These are phyloP conservation scores for Melieria picta DNA, from an alignment of 2,888 invertebrate species.

Conservation along the genomic window DNA sequence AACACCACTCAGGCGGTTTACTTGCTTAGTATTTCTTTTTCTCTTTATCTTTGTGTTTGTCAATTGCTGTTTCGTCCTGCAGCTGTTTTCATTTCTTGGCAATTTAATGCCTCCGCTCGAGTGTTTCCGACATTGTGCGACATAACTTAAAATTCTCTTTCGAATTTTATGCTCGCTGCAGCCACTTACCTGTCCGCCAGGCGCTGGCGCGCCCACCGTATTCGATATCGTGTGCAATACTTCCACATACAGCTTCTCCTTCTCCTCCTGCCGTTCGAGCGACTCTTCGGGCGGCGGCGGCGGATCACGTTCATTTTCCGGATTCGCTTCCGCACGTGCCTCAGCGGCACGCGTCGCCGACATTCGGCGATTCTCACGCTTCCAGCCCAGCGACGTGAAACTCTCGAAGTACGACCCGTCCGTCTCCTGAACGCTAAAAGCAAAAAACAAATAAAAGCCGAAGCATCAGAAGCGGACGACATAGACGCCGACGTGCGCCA, in stretches of 20 bases:
- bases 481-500: not conserved
- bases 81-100: too few species aligned
- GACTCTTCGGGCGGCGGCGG: constrained; percentile 59
- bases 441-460: not conserved
- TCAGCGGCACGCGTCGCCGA: constrained; percentile 80
- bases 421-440: constrained; percentile 87
- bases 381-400: constrained; percentile 91
- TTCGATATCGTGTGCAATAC: constrained; percentile 96
- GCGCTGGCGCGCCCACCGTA: constrained; percentile 82
- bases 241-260: constrained; percentile 85
- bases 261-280: constrained; percentile 65
- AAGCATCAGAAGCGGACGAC: not conserved
- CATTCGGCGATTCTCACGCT: constrained; percentile 87
- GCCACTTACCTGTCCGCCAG: constrained; percentile 71
- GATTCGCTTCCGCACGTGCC: constrained; percentile 77
- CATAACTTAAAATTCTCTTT: not conserved
- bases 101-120: too few species aligned
- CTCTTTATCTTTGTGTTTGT: not conserved
- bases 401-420: constrained; percentile 95
- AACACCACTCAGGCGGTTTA: not conserved
- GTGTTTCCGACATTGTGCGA: too few species aligned
- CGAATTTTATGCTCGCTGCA: not conserved
- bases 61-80: constrained; percentile 8
- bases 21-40: not conserved
- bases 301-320: constrained; percentile 65